Conservation (phyloP, 2,797 vertebrate species). For the Sebastes iracundus region DNA sequence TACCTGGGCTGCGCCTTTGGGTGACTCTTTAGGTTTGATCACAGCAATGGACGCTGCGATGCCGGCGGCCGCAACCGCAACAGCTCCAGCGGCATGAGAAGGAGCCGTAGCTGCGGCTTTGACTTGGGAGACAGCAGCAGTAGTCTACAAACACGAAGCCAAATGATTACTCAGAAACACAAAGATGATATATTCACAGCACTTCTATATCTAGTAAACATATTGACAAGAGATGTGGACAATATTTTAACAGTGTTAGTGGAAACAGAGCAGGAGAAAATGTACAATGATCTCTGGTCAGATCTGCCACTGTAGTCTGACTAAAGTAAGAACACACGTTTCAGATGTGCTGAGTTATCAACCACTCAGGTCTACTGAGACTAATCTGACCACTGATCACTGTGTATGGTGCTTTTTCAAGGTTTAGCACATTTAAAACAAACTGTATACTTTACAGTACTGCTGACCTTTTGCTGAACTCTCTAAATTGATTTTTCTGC, state of each 20-base stretch:
- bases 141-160: slow-evolving; percentile 68
- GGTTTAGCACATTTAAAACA: neutral
- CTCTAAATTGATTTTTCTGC: neutral
- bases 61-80: slow-evolving; percentile 6
- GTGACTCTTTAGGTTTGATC: slow-evolving; percentile 49
- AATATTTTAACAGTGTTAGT: neutral
- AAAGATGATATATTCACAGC: neutral
- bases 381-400: slow-evolving; percentile 17
- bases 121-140: slow-evolving; percentile 48
- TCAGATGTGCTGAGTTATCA: neutral
- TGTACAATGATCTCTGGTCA: slow-evolving; percentile 11
- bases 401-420: neutral
- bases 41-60: slow-evolving; percentile 9
- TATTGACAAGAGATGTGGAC: neutral
- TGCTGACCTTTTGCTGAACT: neutral
- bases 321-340: neutral
- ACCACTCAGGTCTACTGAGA: neutral
- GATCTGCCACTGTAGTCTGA: neutral
- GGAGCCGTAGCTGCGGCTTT: slow-evolving; percentile 48
- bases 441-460: neutral
- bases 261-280: neutral
- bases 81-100: slow-evolving; percentile 28
- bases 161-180: slow-evolving; percentile 34
- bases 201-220: neutral
- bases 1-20: slow-evolving; percentile 72